These are phyloP conservation scores for Hedya salicella DNA, from an alignment of 2,888 invertebrate genomes.

Conservation along the genomic window DNA sequence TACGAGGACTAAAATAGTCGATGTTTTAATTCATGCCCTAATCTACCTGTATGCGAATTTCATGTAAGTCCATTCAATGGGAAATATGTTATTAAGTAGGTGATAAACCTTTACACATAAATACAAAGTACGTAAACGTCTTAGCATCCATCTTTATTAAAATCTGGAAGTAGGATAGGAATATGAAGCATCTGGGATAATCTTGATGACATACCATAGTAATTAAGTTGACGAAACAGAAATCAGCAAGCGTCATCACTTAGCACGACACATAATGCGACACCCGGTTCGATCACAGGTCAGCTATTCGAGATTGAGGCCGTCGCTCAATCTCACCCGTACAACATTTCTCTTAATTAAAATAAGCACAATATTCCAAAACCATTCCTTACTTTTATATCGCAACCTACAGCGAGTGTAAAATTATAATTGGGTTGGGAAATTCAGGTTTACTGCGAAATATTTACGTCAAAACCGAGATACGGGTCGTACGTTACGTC, in stretches of 20 bases:
- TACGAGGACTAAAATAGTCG: no score
- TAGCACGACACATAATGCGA: not conserved
- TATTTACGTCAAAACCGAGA: slow-evolving; percentile 64
- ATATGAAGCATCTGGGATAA: no score
- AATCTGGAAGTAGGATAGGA: no score
- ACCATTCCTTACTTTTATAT: slow-evolving; percentile 29
- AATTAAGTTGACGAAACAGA: not conserved
- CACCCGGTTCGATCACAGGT: not conserved
- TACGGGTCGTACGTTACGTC: slow-evolving; percentile 61
- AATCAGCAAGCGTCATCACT: not conserved
- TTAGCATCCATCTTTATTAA: no score
- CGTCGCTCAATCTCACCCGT: not conserved
- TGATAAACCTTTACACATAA: no score
- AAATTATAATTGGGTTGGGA: slow-evolving; percentile 52
- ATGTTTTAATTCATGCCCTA: no score
- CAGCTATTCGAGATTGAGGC: slow-evolving; percentile 14
- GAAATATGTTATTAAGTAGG: not conserved
- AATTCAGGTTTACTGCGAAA: slow-evolving; percentile 54
- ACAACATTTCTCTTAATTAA: slow-evolving; percentile 13
- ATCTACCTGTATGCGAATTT: no score
- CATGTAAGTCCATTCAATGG: no score
- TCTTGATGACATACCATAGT: not conserved
- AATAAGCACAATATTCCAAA: slow-evolving; percentile 19
- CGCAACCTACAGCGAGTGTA: slow-evolving; percentile 27
- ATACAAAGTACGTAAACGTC: no score